Evolutionary conservation across 2,113 vertebrate species (phyloP).

Genomic region (Melierax canorus): DNA sequence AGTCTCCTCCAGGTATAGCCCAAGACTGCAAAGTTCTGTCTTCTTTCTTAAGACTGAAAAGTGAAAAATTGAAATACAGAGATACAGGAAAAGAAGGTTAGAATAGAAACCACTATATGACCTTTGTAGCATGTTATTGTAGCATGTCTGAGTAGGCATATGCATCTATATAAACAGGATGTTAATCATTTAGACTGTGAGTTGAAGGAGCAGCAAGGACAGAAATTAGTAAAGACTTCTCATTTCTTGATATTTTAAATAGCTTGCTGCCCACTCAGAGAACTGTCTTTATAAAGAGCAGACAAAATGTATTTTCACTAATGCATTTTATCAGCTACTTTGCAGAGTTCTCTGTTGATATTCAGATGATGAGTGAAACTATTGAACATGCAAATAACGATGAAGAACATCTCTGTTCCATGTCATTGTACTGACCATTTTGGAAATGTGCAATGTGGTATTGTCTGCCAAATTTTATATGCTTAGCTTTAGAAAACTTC

Average conservation of each 20-base stretch:
- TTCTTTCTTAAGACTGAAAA: neutral
- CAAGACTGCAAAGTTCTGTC: neutral
- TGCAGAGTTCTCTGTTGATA: neutral
- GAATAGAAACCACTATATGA: neutral
- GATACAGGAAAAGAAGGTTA: neutral
- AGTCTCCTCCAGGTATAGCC: neutral
- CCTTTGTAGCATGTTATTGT: neutral
- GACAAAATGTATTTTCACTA: neutral
- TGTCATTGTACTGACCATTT: neutral
- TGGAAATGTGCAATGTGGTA: neutral
- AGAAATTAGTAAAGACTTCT: neutral
- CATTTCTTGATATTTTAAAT: neutral
- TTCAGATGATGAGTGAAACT: neutral
- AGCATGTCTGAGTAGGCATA: neutral
- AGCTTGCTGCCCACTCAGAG: neutral
- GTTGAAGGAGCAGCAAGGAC: neutral
- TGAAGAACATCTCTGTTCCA: neutral
- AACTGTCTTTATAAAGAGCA: neutral
- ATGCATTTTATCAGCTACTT: neutral
- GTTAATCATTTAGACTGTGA: neutral
- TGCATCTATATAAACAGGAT: neutral
- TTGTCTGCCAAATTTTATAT: neutral
- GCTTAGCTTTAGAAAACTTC: neutral
- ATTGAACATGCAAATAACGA: neutral
- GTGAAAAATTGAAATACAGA: neutral